These are phyloP conservation scores for Epirrita christyi DNA, from an alignment of 2,888 invertebrate species.

Conservation along the genomic window DNA sequence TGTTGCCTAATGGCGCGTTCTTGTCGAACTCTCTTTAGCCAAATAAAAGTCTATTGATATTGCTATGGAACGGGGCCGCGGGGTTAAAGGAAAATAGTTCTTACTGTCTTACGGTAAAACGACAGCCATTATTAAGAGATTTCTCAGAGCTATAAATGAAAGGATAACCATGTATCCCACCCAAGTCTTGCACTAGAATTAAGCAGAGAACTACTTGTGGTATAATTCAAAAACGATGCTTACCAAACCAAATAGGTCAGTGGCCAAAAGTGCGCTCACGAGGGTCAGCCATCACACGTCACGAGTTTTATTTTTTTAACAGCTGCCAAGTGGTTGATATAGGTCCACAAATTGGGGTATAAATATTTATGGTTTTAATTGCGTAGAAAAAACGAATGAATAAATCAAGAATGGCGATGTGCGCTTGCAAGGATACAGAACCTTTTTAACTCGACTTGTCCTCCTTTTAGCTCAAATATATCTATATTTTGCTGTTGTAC, in stretches of 20 bases:
- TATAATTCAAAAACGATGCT: conserved; percentile 3
- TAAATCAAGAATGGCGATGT: neutral
- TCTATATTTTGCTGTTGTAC: too few species aligned
- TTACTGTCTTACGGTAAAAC: conserved; percentile 19
- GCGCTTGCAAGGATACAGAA: too few species aligned
- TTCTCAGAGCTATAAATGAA: neutral
- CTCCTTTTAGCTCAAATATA: too few species aligned
- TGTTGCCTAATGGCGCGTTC: conserved; percentile 67
- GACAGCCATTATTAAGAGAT: conserved; percentile 1
- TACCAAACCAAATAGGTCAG: conserved; percentile 31
- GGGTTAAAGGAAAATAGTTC: conserved; percentile 19
- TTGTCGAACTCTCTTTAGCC: conserved; percentile 53
- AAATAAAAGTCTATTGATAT: conserved; percentile 34
- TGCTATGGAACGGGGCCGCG: conserved; percentile 17
- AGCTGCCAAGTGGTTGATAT: conserved; percentile 38
- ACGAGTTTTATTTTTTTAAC: conserved; percentile 37
- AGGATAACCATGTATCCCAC: neutral
- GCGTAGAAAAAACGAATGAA: conserved; percentile 19
- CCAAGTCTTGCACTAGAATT: too few species aligned
- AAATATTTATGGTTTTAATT: conserved; percentile 35
- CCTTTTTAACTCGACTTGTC: too few species aligned
- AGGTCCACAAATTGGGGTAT: conserved; percentile 32
- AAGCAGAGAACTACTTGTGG: neutral
- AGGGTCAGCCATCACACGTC: conserved; percentile 38
- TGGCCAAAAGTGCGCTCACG: conserved; percentile 22